Conservation (phyloP, 2,113 vertebrate species). For the Morone chrysops region DNA sequence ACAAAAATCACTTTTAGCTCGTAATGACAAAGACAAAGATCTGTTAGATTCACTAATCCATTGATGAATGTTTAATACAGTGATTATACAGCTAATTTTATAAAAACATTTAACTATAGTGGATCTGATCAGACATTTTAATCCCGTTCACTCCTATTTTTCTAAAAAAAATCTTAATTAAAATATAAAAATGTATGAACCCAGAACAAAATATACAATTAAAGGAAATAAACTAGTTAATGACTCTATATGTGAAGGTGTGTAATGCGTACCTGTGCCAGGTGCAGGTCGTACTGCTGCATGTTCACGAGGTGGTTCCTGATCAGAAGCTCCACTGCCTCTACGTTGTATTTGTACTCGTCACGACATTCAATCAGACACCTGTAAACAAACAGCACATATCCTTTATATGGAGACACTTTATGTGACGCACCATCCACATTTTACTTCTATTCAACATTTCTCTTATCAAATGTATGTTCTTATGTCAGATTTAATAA, state of each 20-base stretch:
- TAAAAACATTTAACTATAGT: too few species aligned
- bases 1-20: neutral
- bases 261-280: constrained; percentile 91
- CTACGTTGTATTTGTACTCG: constrained; percentile 99
- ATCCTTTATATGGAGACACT: neutral
- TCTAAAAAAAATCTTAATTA: too few species aligned
- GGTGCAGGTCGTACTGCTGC: constrained; percentile 98
- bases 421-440: neutral
- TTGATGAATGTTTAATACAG: neutral
- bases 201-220: neutral
- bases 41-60: neutral
- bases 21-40: neutral
- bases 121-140: too few species aligned
- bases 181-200: too few species aligned
- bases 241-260: neutral
- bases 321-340: constrained; percentile 97
- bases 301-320: constrained; percentile 98
- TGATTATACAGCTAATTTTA: too few species aligned
- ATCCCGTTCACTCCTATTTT: too few species aligned
- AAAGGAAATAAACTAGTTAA: neutral
- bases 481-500: neutral
- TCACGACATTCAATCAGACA: constrained; percentile 98
- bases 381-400: constrained; percentile 73
- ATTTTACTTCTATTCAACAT: neutral
- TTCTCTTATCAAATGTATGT: neutral